Percentiles rank a stretch among this genome's conserved stretches.
These are phyloP conservation scores for Germaria angustata DNA, from an alignment of 2,888 invertebrate species.

Conservation along the genomic window DNA sequence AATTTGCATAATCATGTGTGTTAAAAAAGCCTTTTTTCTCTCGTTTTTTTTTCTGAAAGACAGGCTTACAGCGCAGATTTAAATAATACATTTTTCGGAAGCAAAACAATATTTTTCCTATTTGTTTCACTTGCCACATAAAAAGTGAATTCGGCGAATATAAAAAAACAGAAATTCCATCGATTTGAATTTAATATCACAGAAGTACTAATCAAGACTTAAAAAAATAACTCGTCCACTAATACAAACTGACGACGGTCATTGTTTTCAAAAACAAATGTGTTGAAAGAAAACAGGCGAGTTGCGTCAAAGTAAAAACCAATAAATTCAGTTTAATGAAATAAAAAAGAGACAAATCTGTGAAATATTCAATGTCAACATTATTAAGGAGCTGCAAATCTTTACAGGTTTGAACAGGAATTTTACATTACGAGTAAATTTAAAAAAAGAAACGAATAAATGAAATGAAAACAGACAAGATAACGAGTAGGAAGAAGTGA, in stretches of 20 bases:
- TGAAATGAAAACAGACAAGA: neutral
- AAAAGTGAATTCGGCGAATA: neutral
- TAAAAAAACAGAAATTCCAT: neutral
- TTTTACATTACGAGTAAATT: slow-evolving; percentile 5
- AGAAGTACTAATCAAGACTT: neutral
- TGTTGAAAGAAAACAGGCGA: slow-evolving; percentile 1
- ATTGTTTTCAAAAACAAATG: neutral
- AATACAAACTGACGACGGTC: neutral
- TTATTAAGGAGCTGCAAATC: slow-evolving; percentile 54
- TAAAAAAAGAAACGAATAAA: neutral
- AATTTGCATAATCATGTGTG: neutral
- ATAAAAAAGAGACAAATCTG: slow-evolving; percentile 4
- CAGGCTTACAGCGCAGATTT: no score
- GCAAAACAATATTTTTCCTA: no score
- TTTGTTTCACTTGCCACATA: neutral
- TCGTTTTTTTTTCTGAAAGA: no score
- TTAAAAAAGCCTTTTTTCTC: neutral
- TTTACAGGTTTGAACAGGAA: slow-evolving; percentile 42
- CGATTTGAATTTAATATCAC: neutral
- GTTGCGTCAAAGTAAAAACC: neutral
- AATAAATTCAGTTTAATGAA: neutral
- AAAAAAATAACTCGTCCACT: neutral
- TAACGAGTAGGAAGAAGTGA: neutral
- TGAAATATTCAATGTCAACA: slow-evolving; percentile 58
- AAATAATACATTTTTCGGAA: no score